These are phyloP conservation scores for Acleris holmiana DNA, from an alignment of 2,888 invertebrate species.

Conservation along the genomic window DNA sequence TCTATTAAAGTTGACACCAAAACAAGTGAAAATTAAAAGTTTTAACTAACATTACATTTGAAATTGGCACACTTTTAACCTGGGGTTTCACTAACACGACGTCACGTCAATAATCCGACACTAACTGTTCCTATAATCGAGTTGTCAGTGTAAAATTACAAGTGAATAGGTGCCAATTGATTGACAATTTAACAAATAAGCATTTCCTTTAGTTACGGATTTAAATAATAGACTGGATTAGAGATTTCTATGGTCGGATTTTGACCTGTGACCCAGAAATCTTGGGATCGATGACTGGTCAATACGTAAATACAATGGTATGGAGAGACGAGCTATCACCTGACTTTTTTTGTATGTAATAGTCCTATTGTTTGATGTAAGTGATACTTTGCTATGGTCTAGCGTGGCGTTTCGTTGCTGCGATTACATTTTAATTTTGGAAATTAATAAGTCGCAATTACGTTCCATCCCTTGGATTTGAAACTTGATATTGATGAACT, in stretches of 20 bases:
- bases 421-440: constrained; percentile 34
- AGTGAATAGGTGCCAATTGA: constrained; percentile 37
- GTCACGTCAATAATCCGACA: background rate
- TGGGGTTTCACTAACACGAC: too few relatives aligned
- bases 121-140: constrained; percentile 33
- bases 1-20: too few relatives aligned
- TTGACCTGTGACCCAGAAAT: constrained; percentile 32
- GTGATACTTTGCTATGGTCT: constrained; percentile 63
- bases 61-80: background rate
- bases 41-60: background rate
- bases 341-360: constrained; percentile 67
- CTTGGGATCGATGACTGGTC: constrained; percentile 66
- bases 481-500: too few relatives aligned
- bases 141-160: constrained; percentile 38
- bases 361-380: constrained; percentile 77
- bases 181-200: constrained; percentile 38
- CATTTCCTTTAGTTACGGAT: constrained; percentile 37
- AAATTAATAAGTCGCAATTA: background rate
- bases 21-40: too few relatives aligned
- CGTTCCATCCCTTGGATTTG: background rate
- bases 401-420: constrained; percentile 48
- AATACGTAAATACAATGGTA: constrained; percentile 59
- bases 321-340: constrained; percentile 65
- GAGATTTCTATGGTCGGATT: constrained; percentile 57
- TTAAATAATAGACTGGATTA: constrained; percentile 57